A percentile compares a stretch with the other conserved stretches of the same genome.
Conservation (phyloP, 2,113 vertebrate species). For the Silurus asotus region DNA sequence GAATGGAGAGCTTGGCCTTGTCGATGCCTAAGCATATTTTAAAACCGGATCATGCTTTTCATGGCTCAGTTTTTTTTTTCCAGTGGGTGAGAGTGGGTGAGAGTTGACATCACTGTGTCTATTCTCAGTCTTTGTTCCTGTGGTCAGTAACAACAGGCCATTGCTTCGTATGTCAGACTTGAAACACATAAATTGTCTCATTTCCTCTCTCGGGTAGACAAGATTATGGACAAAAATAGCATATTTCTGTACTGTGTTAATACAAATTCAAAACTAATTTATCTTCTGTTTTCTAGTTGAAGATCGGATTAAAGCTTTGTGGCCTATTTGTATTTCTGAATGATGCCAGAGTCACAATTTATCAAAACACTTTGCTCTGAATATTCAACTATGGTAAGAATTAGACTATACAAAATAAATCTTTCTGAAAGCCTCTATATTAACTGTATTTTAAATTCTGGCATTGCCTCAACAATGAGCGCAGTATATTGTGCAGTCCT, state of each 20-base stretch:
- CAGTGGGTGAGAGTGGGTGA: conserved; percentile 21
- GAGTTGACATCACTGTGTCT: conserved; percentile 22
- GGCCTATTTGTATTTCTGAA: neutral
- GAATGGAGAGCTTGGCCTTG: conserved; percentile 29
- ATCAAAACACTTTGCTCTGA: neutral
- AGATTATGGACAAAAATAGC: neutral
- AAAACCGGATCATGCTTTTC: conserved; percentile 16
- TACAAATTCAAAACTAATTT: neutral
- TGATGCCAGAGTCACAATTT: neutral
- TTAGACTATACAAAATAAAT: neutral
- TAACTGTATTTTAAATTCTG: neutral
- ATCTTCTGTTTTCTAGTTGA: neutral
- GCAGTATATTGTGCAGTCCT: neutral
- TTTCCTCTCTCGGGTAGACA: neutral
- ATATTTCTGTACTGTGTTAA: neutral
- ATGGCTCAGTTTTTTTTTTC: conserved; percentile 18
- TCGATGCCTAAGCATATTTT: conserved; percentile 22
- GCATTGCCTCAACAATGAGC: neutral
- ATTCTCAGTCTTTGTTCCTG: conserved; percentile 21
- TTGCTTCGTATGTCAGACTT: neutral
- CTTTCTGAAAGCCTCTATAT: neutral
- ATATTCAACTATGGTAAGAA: neutral
- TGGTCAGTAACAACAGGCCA: conserved; percentile 23
- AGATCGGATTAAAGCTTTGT: neutral
- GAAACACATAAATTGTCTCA: conserved; percentile 2